Conservation (phyloP, 2,888 invertebrate species). For the Alloplasta piceator region DNA sequence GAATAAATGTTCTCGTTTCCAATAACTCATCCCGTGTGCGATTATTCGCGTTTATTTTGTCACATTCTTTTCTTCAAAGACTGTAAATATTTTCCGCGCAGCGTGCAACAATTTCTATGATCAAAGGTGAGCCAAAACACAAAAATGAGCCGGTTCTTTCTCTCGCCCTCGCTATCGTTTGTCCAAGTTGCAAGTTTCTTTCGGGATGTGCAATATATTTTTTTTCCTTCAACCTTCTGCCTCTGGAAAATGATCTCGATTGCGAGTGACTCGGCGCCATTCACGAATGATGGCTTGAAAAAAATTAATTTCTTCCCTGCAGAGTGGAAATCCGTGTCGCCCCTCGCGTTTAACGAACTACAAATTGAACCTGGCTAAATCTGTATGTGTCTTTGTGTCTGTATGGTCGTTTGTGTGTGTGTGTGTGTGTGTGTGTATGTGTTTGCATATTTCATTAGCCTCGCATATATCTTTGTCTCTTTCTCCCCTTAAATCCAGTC, state of each 20-base stretch:
- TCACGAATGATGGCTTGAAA: constrained; percentile 6
- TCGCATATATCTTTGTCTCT: constrained; percentile 32
- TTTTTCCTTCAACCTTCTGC: no score
- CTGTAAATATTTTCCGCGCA: no score
- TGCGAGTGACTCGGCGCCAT: neutral
- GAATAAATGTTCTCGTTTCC: no score
- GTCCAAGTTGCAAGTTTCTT: constrained; percentile 74
- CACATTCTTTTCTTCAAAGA: no score
- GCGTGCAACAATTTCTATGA: no score
- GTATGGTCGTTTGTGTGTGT: constrained; percentile 52
- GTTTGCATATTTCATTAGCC: constrained; percentile 27
- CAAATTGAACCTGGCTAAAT: constrained; percentile 75
- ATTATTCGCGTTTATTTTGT: no score
- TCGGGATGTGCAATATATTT: constrained; percentile 76
- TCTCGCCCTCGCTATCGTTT: constrained; percentile 50
- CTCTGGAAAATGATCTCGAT: constrained; percentile 64
- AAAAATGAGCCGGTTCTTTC: constrained; percentile 21
- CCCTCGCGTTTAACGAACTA: constrained; percentile 69
- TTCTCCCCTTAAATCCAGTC: constrained; percentile 62
- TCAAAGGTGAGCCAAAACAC: constrained; percentile 2
- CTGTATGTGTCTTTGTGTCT: constrained; percentile 73
- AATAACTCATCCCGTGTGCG: no score
- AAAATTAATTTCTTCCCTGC: constrained; percentile 4
- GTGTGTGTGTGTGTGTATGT: constrained; percentile 25
- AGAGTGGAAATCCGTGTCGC: no score